These are phyloP conservation scores for Triplophysa rosa DNA, from an alignment of 2,113 vertebrate genomes.

Conservation along the genomic window DNA sequence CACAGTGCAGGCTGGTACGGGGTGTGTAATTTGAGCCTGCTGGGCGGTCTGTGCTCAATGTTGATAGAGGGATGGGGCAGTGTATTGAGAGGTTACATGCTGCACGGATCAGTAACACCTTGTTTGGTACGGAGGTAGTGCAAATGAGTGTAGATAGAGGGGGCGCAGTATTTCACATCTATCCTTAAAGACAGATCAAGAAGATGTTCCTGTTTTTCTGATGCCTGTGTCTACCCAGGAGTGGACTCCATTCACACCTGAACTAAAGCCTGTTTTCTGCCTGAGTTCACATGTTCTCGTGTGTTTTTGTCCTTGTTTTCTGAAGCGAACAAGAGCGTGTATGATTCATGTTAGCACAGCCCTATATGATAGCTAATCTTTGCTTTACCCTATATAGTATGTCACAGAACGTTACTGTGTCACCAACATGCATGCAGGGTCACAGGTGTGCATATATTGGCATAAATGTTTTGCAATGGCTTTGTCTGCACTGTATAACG, in stretches of 20 bases:
- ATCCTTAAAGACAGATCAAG: conserved; percentile 48
- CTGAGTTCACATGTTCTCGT: conserved; percentile 50
- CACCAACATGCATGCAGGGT: not conserved
- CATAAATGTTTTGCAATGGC: too few relatives aligned
- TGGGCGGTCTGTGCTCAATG: conserved; percentile 56
- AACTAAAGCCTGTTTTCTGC: conserved; percentile 59
- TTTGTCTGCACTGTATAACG: too few relatives aligned
- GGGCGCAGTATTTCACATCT: conserved; percentile 4
- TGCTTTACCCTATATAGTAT: not conserved
- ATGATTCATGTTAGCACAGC: not conserved
- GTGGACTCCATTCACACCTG: conserved; percentile 68
- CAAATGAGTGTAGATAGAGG: conserved; percentile 68
- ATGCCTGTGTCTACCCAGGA: conserved; percentile 46
- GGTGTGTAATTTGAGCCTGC: conserved; percentile 67
- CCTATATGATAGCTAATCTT: not conserved
- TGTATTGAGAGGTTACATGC: conserved; percentile 68
- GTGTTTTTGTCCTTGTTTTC: conserved; percentile 30
- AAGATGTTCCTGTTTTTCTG: conserved; percentile 55
- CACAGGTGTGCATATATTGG: not conserved
- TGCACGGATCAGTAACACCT: conserved; percentile 64
- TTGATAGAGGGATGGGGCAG: conserved; percentile 51
- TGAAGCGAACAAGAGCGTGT: conserved; percentile 16
- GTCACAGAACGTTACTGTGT: not conserved
- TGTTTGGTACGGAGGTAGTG: conserved; percentile 64
- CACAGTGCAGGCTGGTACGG: conserved; percentile 56